Evolutionary conservation across 2,113 vertebrate genomes (phyloP), one percentile per base, ranked within the genome.

Genomic region (Cyprinus carpio): DNA sequence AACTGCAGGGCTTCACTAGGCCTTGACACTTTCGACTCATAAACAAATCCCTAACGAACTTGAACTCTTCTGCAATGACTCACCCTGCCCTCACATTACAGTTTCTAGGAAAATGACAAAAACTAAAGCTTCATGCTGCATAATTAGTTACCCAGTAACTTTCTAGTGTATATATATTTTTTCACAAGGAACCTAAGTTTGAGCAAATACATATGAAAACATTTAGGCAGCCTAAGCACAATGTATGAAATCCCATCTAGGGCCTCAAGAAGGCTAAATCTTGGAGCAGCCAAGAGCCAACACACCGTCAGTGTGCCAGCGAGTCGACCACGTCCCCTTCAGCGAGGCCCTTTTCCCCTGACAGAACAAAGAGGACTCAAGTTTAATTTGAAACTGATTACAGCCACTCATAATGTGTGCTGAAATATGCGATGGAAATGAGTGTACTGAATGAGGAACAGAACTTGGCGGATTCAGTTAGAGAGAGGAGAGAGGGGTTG

Each of bases 341-440:
- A 10, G 54, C 9, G 79, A 62, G 58, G 79, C 49, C 83, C 81
- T 81, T 49, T 89, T 78, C 54, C 23, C 83, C 60, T 3, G 43
- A 46, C 51, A 67, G 83, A 89, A 65, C 46, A 75, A 67, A 83
- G 67, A 75, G 37, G 49, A 75, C 75, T 43, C 51, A n/a, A 69
- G 43, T 87, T 83, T 85, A 43, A 87, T 89, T 89, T 83, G 72
- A 85, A 87, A 85, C 60, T 85, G 83, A 89, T 89, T 85, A 85
- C 83, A 83, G 58, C 49, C 58, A 82, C 56, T 83, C 64, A 78
- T 84, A 77, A 85, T 74, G 79, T 16, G 18, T 20, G 65, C 65
- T 75, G 79, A 87, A 89, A 87, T 79, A 65, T 27, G 75, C 67
- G 43, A 65, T 82, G 67, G 49, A 76, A 83, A 37, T 9, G 62